Evolutionary conservation across 2,888 invertebrate genomes (phyloP), one percentile per base, ranked within the genome.

Genomic region (Gasteruption jaculator): DNA sequence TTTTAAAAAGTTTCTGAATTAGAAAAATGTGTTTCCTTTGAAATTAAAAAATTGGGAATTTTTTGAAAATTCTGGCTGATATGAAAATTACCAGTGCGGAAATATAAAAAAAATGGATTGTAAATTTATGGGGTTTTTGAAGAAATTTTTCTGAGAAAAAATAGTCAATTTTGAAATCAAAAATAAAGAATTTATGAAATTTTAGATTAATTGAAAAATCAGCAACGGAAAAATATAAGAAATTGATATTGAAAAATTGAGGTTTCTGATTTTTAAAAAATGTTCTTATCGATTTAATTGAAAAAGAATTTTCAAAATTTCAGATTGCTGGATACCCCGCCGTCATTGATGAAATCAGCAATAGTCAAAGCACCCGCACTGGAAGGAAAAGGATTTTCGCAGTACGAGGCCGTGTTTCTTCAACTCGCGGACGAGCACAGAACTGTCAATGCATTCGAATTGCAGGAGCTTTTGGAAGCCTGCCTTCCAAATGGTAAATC

Each of bases 351-450:
- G 30, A 86, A 85, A 63, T 78, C 85, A 0, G 85, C 86, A 0
- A 76, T 89, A 45, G 76, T 87, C n/a, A 85, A 84, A 71, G 86
- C 86, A 1, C 86, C 86, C 0, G 76, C 81, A 1, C 74, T 81
- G 1, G 84, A 85, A 50, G 79, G 81, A 1, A 85, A 83, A 65
- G 84, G 83, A 56, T 85, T 89, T 57, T 79, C 81, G 34, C 91
- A 91, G 62, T 93, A 93, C 65, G 91, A 93, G 63, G 86, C 89
- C 0, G 86, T 92, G 3, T 93, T 93, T 64, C 74, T 92, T 45
- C 91, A 92, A 63, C 70, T 92, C 48, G 91, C 92, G 0, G 92
- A 93, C 65, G 92, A 93, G 62, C 91, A 91, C 63, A 78, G 84
- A 60, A 89, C 91, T 0, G 88, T 93, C 18, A 91, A 91, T 60